A percentile compares a stretch with the other conserved stretches of the same genome.
These are phyloP conservation scores for Oligia fasciuncula DNA, from an alignment of 2,888 invertebrate genomes.

Conservation along the genomic window DNA sequence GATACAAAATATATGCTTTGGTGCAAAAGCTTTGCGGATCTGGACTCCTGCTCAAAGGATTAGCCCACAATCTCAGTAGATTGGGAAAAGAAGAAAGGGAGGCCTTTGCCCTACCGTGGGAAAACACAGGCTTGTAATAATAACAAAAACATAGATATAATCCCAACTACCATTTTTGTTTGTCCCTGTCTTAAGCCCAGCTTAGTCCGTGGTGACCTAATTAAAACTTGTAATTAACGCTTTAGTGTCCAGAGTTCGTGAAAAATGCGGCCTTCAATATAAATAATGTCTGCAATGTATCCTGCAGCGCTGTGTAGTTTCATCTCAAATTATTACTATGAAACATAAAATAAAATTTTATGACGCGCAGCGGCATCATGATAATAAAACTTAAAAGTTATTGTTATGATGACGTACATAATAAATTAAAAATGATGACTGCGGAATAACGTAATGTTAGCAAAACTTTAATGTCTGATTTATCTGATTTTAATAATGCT, in stretches of 20 bases:
- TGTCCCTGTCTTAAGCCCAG: not conserved
- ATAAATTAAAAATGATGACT: conserved; percentile 28
- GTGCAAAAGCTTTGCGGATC: too few species aligned
- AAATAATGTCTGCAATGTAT: conserved; percentile 32
- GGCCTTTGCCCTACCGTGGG: too few species aligned
- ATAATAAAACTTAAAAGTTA: conserved; percentile 48
- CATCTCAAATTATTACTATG: conserved; percentile 56
- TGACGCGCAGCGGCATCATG: conserved; percentile 25
- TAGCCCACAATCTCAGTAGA: too few species aligned
- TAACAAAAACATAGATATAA: not conserved
- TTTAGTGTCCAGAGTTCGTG: conserved; percentile 14
- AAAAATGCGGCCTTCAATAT: conserved; percentile 25
- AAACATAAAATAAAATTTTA: conserved; percentile 54
- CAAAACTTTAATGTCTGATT: conserved; percentile 6
- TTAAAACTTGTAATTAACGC: conserved; percentile 49
- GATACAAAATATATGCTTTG: too few species aligned
- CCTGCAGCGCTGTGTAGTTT: conserved; percentile 44
- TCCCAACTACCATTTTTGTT: conserved; percentile 20
- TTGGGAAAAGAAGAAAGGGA: too few species aligned
- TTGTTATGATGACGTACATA: conserved; percentile 33
- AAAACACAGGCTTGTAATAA: too few species aligned
- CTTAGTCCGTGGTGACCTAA: conserved; percentile 26
- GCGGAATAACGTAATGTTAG: not conserved
- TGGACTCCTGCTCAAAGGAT: too few species aligned
- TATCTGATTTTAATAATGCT: not conserved